Evolutionary conservation across 2,797 vertebrate genomes (phyloP).

Genomic region (Austrolebias charrua): DNA sequence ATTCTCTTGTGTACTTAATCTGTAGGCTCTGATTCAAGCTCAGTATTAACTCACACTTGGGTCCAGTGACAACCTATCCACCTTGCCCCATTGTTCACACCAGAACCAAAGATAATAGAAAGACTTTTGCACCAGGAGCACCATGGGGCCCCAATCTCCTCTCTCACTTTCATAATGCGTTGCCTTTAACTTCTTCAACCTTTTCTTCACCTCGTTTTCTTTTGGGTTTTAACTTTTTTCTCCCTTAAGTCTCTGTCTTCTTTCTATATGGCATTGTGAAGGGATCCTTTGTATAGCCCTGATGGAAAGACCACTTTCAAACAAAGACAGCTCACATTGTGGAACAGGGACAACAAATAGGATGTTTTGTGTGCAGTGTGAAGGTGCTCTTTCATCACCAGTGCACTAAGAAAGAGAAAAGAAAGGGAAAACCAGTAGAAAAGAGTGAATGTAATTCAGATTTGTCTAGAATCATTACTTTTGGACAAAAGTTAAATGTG

Average conservation of each 20-base stretch:
- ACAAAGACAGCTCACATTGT: constrained; percentile 64
- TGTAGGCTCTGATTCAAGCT: constrained; percentile 64
- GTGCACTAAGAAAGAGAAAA: constrained; percentile 13
- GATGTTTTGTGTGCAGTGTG: constrained; percentile 58
- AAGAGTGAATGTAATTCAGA: constrained; percentile 14
- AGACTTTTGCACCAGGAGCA: constrained; percentile 55
- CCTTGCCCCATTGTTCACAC: constrained; percentile 67
- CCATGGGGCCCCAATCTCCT: constrained; percentile 63
- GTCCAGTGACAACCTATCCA: constrained; percentile 58
- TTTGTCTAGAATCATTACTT: constrained; percentile 15
- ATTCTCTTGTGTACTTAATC: constrained; percentile 70
- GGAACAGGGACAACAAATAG: constrained; percentile 72
- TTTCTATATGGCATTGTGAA: constrained; percentile 60
- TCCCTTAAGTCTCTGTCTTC: constrained; percentile 43
- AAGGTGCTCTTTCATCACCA: constrained; percentile 61
- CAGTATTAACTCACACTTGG: constrained; percentile 69
- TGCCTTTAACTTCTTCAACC: constrained; percentile 37
- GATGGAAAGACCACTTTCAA: constrained; percentile 71
- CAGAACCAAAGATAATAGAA: constrained; percentile 70
- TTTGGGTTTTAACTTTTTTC: constrained; percentile 24
- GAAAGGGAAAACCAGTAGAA: constrained; percentile 9
- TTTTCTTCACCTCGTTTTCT: constrained; percentile 50
- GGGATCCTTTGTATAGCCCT: constrained; percentile 68
- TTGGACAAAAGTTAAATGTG: constrained; percentile 15
- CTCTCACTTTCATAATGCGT: constrained; percentile 51